phyloP scores from a whole-genome alignment of 2,888 invertebrate species.

The Beris morrisii region DNA sequence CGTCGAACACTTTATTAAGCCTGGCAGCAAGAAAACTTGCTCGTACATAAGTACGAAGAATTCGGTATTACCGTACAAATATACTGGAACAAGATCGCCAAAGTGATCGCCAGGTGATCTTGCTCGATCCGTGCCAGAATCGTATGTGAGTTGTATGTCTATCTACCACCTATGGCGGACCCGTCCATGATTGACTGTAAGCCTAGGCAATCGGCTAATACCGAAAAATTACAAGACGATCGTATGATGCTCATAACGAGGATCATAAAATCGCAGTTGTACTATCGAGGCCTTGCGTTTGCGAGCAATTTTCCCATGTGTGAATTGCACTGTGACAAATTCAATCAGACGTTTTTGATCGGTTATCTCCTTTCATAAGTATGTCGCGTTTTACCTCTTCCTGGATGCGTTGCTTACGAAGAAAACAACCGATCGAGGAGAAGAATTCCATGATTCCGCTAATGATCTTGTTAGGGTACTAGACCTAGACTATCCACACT shows the following conservation, averaged over 20 bases:
- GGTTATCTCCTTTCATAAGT: background rate
- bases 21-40: slow-evolving; percentile 16
- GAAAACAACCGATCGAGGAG: too few relatives aligned
- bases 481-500: too few relatives aligned
- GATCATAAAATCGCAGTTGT: background rate
- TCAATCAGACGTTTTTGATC: slow-evolving; percentile 17
- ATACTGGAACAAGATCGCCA: too few relatives aligned
- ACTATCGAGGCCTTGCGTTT: background rate
- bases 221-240: background rate
- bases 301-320: slow-evolving; percentile 1
- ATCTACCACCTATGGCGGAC: too few relatives aligned
- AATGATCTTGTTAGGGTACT: too few relatives aligned
- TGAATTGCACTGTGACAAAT: slow-evolving; percentile 9
- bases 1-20: slow-evolving; percentile 14
- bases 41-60: background rate
- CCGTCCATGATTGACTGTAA: background rate
- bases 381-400: too few relatives aligned
- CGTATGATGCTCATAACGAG: background rate
- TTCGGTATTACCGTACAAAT: too few relatives aligned
- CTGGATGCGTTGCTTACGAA: too few relatives aligned
- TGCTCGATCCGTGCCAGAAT: too few relatives aligned
- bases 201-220: background rate
- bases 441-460: too few relatives aligned
- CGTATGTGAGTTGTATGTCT: too few relatives aligned
- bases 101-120: too few relatives aligned